phyloP scores from a whole-genome alignment of 2,888 invertebrate genomes.

The Ligdia adustata region DNA sequence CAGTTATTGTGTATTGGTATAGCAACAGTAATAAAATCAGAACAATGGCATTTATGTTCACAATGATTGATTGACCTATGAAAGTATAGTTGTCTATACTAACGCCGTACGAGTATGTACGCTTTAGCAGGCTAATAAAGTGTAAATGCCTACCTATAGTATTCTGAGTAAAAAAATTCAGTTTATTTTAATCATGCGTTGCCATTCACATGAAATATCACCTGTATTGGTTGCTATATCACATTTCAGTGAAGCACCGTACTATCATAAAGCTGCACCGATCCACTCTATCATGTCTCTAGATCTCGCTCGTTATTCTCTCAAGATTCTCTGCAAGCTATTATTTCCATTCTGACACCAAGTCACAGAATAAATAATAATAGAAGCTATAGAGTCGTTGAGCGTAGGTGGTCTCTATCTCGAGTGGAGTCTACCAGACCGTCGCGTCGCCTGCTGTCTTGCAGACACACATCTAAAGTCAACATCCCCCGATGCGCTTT shows the following conservation, averaged over 20 bases:
- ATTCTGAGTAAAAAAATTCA: too few relatives aligned
- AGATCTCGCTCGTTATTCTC: slow-evolving; percentile 50
- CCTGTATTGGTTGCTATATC: slow-evolving; percentile 21
- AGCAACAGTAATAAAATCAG: too few relatives aligned
- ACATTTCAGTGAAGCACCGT: slow-evolving; percentile 41
- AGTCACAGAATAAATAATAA: slow-evolving; percentile 25
- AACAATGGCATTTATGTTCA: too few relatives aligned
- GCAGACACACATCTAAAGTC: slow-evolving; percentile 48
- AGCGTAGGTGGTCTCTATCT: slow-evolving; percentile 72
- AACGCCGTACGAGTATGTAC: too few relatives aligned
- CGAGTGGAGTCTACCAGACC: background rate
- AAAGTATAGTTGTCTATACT: too few relatives aligned
- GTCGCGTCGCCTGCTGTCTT: slow-evolving; percentile 17
- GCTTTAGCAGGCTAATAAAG: too few relatives aligned
- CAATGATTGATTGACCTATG: too few relatives aligned
- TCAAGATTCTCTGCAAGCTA: slow-evolving; percentile 43
- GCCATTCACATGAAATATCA: slow-evolving; percentile 14
- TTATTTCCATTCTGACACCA: slow-evolving; percentile 58
- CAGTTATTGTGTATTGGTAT: too few relatives aligned
- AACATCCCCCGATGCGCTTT: slow-evolving; percentile 69
- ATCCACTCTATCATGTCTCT: slow-evolving; percentile 37
- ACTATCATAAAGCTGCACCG: slow-evolving; percentile 48
- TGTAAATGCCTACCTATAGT: too few relatives aligned
- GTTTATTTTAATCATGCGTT: too few relatives aligned
- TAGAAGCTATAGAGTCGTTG: slow-evolving; percentile 38